Evolutionary conservation across 2,888 invertebrate genomes (phyloP).

Genomic region (Seira ritae): DNA sequence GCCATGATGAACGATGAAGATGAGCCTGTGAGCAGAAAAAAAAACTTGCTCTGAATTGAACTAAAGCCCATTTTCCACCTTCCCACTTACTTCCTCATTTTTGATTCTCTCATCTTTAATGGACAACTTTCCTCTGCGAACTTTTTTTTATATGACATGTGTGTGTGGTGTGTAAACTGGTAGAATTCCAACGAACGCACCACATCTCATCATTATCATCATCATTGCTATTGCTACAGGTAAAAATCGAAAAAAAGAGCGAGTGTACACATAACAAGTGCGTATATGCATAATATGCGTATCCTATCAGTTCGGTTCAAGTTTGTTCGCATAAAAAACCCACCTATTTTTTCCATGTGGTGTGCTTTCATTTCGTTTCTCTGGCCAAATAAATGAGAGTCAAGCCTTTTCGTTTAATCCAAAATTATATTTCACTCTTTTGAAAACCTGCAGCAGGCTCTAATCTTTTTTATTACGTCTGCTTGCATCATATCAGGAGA

Average conservation of each 20-base stretch:
- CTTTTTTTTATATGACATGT: constrained; percentile 16
- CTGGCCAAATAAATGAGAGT: constrained; percentile 6
- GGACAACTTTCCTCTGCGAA: constrained; percentile 42
- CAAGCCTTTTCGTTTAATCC: background rate
- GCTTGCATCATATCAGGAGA: background rate
- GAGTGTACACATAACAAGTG: background rate
- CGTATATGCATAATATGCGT: too few relatives aligned
- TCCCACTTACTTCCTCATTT: constrained; percentile 58
- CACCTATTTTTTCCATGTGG: constrained; percentile 14
- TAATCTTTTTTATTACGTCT: constrained; percentile 6
- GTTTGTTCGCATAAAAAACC: background rate
- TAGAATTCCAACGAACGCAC: constrained; percentile 27
- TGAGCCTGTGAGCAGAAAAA: constrained; percentile 9
- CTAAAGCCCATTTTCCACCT: constrained; percentile 28
- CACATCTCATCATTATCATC: too few relatives aligned
- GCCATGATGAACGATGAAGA: background rate
- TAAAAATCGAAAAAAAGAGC: background rate
- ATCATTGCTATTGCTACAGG: constrained; percentile 5
- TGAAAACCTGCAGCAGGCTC: background rate
- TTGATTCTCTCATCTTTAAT: constrained; percentile 6
- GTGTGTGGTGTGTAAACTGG: constrained; percentile 27
- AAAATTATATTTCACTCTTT: background rate
- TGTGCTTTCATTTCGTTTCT: constrained; percentile 4
- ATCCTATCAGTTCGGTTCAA: too few relatives aligned
- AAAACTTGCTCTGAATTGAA: constrained; percentile 50